Base-by-base conservation (phyloP, 2,797 vertebrate species). In the Danio tinwini region DNA sequence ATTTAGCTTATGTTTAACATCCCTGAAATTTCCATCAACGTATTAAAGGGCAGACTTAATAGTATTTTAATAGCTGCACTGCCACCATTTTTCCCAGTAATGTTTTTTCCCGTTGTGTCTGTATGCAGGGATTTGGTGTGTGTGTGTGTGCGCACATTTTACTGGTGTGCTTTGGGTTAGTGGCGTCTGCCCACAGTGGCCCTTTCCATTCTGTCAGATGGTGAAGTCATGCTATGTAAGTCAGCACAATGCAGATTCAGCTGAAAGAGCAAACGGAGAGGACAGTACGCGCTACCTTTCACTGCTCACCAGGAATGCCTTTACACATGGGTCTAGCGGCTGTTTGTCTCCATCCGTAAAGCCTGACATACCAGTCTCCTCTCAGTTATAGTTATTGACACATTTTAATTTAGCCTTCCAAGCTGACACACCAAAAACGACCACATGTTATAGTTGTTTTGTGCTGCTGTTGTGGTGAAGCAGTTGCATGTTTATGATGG, bases 191-290 rank as follows among this genome's bases (percentile, higher is more conserved):
- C 93, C 91, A 82, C 89, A 79, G 85, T 80, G 88, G 87, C 88
- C 49, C 89, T 94, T 94, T 94, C 91, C 92, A 93, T 91, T 90
- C 88, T 84, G 90, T 93, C 91, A 93, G 89, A 84, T 87, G 92
- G 88, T 93, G 91, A 94, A 91, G 89, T 93, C 91, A 92, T 90
- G 55, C 78, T 83, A 78, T 80, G 90, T 77, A 71, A 88, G 85
- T 87, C 85, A 83, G 88, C 85, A 90, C 86, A 88, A 87, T 89
- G 86, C 81, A 84, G 86, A 82, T 76, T 88, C 81, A 90, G 80
- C 71, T 78, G 67, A 59, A 62, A 83, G 75, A 45, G 58, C 52
- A 82, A 87, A 81, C 84, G 44, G 37, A 55, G 77, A 49, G 86
- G 58, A 87, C 82, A 84, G 76, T 82, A 39, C 83, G 63, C 83